Evolutionary conservation across 2,888 invertebrate species (phyloP), one percentile per base, ranked within the genome.

Genomic region (Anoplius nigerrimus): DNA sequence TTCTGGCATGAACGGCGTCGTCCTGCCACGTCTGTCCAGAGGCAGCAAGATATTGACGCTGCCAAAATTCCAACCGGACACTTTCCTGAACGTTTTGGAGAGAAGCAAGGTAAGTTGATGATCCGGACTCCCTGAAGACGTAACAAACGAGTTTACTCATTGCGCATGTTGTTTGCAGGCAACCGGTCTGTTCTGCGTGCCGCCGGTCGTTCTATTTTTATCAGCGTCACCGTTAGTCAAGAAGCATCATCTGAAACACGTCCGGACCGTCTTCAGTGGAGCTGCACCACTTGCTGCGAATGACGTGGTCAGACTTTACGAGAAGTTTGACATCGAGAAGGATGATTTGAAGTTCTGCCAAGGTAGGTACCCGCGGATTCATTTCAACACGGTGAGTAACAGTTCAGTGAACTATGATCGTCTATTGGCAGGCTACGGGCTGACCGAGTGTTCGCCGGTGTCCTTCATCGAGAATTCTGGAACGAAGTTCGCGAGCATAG

Each of bases 181-280:
- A 13, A 88, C 89, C 0, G 59, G 79, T 11, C 74, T 91, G 22
- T 89, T 89, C 69, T 84, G 91, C 4, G 93, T 92, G 0, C 93
- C 93, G 8, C 92, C 92, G 0, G 87, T 93, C 24, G 80, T 92
- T 34, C 82, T 92, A 34, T 92, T 92, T 82, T 82, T 93, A 55
- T 90, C 90, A 0, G 89, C 91, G 62, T 90, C 91, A 65, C 90
- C 91, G 0, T 76, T 89, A 13, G 89, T 91, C 0, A 88, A 88
- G 52, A 86, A 89, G n/a, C 89, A 89, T 67, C 90, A 92, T 72
- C 78, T 93, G 1, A 87, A 90, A 0, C 82, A 83, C 4, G 69
- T 92, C 1, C 84, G 85, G 8, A 82, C 82, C 11, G 82, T 91
- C 13, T 78, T 91, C 3, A 89, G 89, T 66, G 92, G 92, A 0